Percentiles rank a stretch among this genome's conserved stretches.
Evolutionary conservation across 2,797 vertebrate genomes (phyloP).

Genomic region (Brachyrhaphis roseni): DNA sequence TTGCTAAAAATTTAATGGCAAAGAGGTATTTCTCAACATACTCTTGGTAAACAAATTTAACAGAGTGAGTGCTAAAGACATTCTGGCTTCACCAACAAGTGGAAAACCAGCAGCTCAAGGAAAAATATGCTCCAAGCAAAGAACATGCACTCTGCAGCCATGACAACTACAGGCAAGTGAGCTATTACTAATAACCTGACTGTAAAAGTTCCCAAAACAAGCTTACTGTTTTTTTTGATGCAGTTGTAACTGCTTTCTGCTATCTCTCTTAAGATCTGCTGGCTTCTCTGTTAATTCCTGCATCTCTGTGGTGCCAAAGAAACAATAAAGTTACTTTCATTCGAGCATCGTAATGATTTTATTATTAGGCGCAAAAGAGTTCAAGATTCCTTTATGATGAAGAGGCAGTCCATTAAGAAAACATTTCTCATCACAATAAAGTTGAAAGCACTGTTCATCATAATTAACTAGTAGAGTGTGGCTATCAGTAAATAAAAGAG

Average conservation of each 20-base stretch:
- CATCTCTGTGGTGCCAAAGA: background rate
- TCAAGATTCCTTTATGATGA: background rate
- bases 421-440: background rate
- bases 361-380: background rate
- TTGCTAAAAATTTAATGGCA: background rate
- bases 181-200: background rate
- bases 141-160: no score
- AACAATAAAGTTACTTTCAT: background rate
- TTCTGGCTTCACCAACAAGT: background rate
- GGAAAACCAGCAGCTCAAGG: background rate
- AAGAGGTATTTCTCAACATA: background rate
- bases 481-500: background rate
- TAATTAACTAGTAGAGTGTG: background rate
- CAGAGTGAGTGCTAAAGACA: background rate
- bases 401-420: background rate
- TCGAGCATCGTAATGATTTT: background rate
- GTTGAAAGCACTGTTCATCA: background rate
- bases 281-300: background rate
- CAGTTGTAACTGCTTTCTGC: background rate
- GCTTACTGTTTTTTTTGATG: background rate
- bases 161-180: background rate
- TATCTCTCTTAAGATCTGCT: no score
- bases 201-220: background rate
- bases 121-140: background rate
- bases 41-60: background rate